phyloP scores from a whole-genome alignment of 1,140 invertebrate genomes.

The Caenorhabditis brenneri region DNA sequence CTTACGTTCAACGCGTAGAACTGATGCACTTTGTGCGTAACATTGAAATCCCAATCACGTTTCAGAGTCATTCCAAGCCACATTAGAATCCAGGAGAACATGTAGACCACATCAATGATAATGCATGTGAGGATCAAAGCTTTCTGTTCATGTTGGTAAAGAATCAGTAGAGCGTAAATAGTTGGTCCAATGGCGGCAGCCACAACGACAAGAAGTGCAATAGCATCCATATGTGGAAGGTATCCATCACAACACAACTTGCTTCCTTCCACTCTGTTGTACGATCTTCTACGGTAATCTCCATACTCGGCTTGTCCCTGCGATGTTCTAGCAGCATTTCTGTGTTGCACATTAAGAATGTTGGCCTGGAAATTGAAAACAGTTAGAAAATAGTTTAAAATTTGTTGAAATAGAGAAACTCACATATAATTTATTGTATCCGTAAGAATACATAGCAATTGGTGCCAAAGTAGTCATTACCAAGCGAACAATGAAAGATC shows the following conservation, averaged over 20 bases:
- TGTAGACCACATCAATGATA: constrained; percentile 63
- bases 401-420: constrained; percentile 20
- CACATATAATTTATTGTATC: constrained; percentile 66
- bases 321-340: not conserved
- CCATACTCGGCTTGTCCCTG: constrained; percentile 48
- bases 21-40: constrained; percentile 56
- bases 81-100: constrained; percentile 67
- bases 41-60: constrained; percentile 63
- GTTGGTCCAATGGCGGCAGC: constrained; percentile 61
- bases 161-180: constrained; percentile 64
- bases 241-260: constrained; percentile 63
- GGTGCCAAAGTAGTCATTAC: constrained; percentile 64
- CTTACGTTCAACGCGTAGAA: constrained; percentile 57
- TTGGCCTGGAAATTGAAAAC: constrained; percentile 45
- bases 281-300: constrained; percentile 16
- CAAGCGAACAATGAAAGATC: constrained; percentile 55
- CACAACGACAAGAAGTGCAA: constrained; percentile 61
- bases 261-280: not conserved
- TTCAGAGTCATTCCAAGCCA: constrained; percentile 65
- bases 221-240: constrained; percentile 62
- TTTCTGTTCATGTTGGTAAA: constrained; percentile 62
- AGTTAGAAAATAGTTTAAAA: not conserved
- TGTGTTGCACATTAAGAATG: constrained; percentile 42
- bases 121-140: constrained; percentile 63
- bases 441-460: constrained; percentile 66